These are phyloP conservation scores for Mercenaria mercenaria DNA, from an alignment of 1,140 invertebrate species.

Conservation along the genomic window DNA sequence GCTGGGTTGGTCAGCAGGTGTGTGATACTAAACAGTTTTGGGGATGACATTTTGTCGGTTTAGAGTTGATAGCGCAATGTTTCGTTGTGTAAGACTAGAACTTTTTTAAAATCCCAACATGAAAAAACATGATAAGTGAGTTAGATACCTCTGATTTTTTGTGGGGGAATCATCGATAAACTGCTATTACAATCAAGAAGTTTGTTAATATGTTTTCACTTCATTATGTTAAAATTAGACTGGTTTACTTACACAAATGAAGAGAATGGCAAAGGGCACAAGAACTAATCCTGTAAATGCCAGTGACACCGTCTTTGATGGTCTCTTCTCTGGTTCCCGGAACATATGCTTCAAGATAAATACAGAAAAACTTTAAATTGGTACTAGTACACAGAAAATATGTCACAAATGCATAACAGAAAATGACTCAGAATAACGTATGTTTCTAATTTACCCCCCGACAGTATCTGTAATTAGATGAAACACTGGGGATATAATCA, in stretches of 20 bases:
- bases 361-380: slow-evolving; percentile 76
- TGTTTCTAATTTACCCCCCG: not conserved
- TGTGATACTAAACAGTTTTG: too few relatives aligned
- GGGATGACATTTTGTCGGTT: too few relatives aligned
- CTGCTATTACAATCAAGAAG: too few relatives aligned
- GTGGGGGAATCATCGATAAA: too few relatives aligned
- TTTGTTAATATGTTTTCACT: too few relatives aligned
- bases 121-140: too few relatives aligned
- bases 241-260: slow-evolving; percentile 89
- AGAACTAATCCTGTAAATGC: slow-evolving; percentile 95
- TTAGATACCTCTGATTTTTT: too few relatives aligned
- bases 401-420: not conserved
- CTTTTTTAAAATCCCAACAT: too few relatives aligned
- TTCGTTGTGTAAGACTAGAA: too few relatives aligned
- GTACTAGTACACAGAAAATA: slow-evolving; percentile 43
- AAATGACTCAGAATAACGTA: not conserved
- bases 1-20: too few relatives aligned
- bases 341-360: slow-evolving; percentile 95
- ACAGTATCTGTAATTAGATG: not conserved
- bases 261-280: slow-evolving; percentile 93
- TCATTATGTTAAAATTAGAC: not conserved
- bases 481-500: not conserved
- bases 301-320: slow-evolving; percentile 94
- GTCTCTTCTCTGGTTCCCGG: slow-evolving; percentile 96
- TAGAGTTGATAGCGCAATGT: too few relatives aligned